A percentile compares a stretch with the other conserved stretches of the same genome.
phyloP scores from a whole-genome alignment of 2,113 vertebrate genomes.

The Cyanoderma ruficeps region DNA sequence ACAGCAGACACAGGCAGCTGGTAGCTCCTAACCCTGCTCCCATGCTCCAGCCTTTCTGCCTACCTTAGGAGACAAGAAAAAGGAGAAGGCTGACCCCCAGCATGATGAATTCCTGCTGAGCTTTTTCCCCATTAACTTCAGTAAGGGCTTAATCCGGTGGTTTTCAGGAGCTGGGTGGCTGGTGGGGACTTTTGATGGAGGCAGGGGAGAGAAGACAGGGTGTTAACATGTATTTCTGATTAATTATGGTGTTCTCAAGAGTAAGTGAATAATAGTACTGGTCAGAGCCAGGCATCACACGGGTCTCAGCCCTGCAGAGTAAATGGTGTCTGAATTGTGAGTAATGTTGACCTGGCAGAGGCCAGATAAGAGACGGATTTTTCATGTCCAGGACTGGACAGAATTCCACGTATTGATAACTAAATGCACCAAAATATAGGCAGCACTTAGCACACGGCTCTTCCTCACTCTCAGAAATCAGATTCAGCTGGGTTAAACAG shows the following conservation, averaged over 20 bases:
- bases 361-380: constrained; percentile 63
- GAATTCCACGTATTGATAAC: constrained; percentile 59
- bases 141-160: constrained; percentile 30
- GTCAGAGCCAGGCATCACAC: constrained; percentile 68
- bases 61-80: constrained; percentile 9
- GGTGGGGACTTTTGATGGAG: constrained; percentile 48
- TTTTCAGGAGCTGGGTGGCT: constrained; percentile 65
- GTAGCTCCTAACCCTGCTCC: neutral
- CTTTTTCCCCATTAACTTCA: constrained; percentile 58
- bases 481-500: neutral
- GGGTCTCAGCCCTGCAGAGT: constrained; percentile 64
- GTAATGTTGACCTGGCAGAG: constrained; percentile 67
- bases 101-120: constrained; percentile 44
- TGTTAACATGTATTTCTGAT: constrained; percentile 70
- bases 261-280: constrained; percentile 71
- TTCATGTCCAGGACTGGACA: constrained; percentile 41
- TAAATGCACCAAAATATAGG: constrained; percentile 15
- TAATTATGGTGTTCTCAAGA: constrained; percentile 62
- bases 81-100: constrained; percentile 2
- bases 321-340: constrained; percentile 69
- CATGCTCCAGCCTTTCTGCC: neutral
- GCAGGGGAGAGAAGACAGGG: constrained; percentile 58
- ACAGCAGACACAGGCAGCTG: neutral
- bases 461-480: neutral
- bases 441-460: neutral